A percentile compares a stretch with the other conserved stretches of the same genome.
Conservation (phyloP, 2,113 vertebrate genomes). For the Siniperca knerii region DNA sequence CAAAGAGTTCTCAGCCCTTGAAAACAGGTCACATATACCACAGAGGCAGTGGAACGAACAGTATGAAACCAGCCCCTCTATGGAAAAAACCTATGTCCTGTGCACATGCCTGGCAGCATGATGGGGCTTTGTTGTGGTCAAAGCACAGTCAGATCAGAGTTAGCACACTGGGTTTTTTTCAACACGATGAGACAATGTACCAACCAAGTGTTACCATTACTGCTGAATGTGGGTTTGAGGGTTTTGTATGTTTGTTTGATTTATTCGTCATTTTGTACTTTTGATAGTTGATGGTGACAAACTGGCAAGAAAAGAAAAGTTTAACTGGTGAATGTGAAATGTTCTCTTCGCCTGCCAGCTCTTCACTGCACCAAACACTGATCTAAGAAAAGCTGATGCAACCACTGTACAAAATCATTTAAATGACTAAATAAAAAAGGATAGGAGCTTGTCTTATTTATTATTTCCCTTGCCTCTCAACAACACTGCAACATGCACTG, state of each 20-base stretch:
- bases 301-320: background rate
- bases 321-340: background rate
- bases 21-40: slow-evolving; percentile 50
- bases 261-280: background rate
- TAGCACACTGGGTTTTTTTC: background rate
- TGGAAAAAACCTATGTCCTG: fast-evolving
- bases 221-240: background rate
- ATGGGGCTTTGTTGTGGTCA: slow-evolving; percentile 34
- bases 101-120: background rate
- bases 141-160: background rate
- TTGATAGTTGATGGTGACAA: background rate
- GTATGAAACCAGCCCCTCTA: background rate
- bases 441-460: no score
- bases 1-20: background rate
- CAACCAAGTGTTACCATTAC: background rate
- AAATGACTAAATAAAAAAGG: no score
- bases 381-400: background rate
- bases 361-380: background rate
- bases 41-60: background rate
- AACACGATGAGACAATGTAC: background rate
- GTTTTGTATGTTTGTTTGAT: background rate
- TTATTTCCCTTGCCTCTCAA: background rate
- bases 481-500: background rate
- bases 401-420: background rate
- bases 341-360: no score